Conservation (phyloP, 2,888 invertebrate genomes). For the Melangyna quadrimaculata region DNA sequence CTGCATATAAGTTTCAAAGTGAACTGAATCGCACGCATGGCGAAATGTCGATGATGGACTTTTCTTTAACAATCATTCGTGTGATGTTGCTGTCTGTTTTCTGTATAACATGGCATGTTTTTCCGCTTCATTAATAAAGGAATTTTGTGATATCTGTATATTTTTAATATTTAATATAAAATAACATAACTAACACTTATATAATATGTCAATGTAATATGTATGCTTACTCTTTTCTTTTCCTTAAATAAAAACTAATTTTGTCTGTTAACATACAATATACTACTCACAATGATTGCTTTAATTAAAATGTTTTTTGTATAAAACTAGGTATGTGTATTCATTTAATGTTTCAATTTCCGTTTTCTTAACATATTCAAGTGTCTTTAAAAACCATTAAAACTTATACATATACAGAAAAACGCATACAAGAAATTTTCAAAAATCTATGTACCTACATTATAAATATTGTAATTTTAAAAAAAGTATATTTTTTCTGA, state of each 20-base stretch:
- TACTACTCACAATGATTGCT: neutral
- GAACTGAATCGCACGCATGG: too few relatives aligned
- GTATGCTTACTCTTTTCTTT: neutral
- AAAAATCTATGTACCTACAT: slow-evolving; percentile 19
- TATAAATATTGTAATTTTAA: neutral
- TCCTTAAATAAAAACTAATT: neutral
- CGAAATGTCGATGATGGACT: neutral
- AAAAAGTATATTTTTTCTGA: slow-evolving; percentile 14
- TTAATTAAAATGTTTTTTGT: neutral
- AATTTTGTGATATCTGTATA: neutral
- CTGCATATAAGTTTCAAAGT: too few relatives aligned
- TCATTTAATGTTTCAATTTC: neutral
- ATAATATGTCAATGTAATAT: neutral
- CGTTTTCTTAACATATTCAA: neutral
- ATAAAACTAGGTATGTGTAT: neutral
- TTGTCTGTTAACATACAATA: neutral
- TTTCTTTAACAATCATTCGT: neutral
- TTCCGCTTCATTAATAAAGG: neutral
- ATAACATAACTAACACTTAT: neutral
- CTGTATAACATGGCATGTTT: neutral
- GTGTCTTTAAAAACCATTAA: neutral
- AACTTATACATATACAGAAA: slow-evolving; percentile 35
- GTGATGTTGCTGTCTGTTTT: neutral
- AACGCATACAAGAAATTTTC: slow-evolving; percentile 34
- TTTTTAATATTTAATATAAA: neutral